Evolutionary conservation across 2,113 vertebrate genomes (phyloP), one percentile per base, ranked within the genome.

Genomic region (Symphodus melops): DNA sequence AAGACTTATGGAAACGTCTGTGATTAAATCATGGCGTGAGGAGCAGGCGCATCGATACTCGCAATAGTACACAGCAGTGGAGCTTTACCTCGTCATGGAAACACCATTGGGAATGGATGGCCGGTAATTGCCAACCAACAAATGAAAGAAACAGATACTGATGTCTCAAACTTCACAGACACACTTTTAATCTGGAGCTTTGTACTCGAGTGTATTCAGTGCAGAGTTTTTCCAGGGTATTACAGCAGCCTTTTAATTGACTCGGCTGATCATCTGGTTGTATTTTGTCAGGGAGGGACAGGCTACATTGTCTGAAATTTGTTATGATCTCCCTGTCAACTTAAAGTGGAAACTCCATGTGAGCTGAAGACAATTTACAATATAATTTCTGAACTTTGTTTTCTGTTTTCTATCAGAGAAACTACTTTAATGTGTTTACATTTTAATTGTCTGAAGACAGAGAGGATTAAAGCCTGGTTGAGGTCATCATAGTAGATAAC

Each of bases 1-100:
- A 76, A 87, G 67, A 75, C 49, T 72, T 63, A 46, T 23, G 5
- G 42, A 86, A 68, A 59, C 67, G 23, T 14, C 59, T 57, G 51
- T 76, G 54, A 85, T 80, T 74, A 85, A 79, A 74, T 71, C 75
- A 79, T 79, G 37, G 88, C 52, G 37, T 58, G 59, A 75, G 62
- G 68, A 59, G 64, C 64, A 72, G 63, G 75, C 82, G 69, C 23
- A 46, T 64, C 77, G 9, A 60, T 51, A 42, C 59, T 14, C n/a
- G 62, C 52, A 53, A 33, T 17, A 19, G 44, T 41, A 48, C 52
- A 36, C 37, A 51, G 62, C 17, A 67, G 51, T 17, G 9, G 1
- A 72, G 59, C 42, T 84, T 51, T 72, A 77, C 57, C 52, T 44
- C 51, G 48, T 75, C 51, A 57, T 56, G 39, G 57, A 73, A 77